phyloP scores from a whole-genome alignment of 2,888 invertebrate genomes.

The Cephus sareptanus region DNA sequence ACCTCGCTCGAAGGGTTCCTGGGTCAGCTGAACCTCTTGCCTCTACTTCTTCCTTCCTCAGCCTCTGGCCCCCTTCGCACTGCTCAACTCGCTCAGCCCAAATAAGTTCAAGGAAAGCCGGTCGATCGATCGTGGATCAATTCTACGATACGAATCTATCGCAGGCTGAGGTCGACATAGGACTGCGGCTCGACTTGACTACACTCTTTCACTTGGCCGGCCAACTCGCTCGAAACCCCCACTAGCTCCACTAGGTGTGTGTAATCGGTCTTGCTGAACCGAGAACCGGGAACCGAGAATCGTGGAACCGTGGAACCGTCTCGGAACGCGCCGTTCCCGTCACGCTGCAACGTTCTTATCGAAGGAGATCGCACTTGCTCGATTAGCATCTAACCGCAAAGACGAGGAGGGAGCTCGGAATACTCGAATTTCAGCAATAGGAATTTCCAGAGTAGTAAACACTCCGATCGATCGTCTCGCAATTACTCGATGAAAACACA shows the following conservation, averaged over 20 bases:
- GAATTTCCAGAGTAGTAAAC: not conserved
- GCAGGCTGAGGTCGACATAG: conserved; percentile 62
- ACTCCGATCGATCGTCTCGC: not conserved
- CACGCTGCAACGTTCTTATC: not conserved
- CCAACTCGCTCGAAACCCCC: conserved; percentile 29
- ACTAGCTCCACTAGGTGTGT: conserved; percentile 26
- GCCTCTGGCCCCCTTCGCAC: not conserved
- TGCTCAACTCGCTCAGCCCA: not conserved
- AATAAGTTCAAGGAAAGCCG: not conserved
- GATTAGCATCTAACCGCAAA: not conserved
- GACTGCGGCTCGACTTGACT: conserved; percentile 56
- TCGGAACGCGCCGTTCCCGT: not conserved
- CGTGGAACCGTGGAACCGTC: conserved; percentile 30
- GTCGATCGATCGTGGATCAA: conserved; percentile 44
- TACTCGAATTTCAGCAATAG: not conserved
- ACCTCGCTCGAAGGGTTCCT: not conserved
- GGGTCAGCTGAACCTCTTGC: not conserved
- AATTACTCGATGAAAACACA: not conserved
- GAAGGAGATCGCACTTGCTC: not conserved
- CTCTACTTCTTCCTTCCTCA: not conserved
- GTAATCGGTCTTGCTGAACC: conserved; percentile 27
- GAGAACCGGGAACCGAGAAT: conserved; percentile 32
- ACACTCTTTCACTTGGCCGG: conserved; percentile 19
- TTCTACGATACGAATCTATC: conserved; percentile 58
- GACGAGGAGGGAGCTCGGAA: not conserved